Evolutionary conservation across 2,888 invertebrate genomes (phyloP), one percentile per base, ranked within the genome.

Genomic region (Nemapogon koenigi): DNA sequence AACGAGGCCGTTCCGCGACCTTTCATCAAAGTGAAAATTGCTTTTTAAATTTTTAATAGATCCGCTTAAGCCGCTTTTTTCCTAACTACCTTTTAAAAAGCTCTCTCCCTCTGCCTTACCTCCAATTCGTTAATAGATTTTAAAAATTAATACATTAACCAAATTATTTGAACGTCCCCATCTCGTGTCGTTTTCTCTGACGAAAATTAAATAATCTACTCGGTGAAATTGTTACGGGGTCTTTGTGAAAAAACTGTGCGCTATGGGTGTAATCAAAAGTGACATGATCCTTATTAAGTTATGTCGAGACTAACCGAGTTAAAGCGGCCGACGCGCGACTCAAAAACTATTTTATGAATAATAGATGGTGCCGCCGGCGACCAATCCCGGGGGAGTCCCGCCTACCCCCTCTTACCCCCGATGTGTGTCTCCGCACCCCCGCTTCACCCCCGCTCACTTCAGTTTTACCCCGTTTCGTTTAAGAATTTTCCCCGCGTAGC

Each of bases 321-420:
- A 75, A 59, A 57, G 58, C 65, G 66, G 64, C 63, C n/a, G 59
- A 65, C 63, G 72, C 62, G 72, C 69, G 71, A 72, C 72, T 78
- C 73, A 76, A 78, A 78, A 78, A 78, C 78, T 78, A 78, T 78
- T 76, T 75, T 75, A 75, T 78, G 78, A 76, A 78, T 78, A 76
- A 76, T 78, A 78, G 73, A 78, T 76, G 68, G 66, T 62, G 63
- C 64, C 58, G 60, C 55, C 55, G 60, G 65, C 69, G 72, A 59
- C 76, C 76, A 76, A 75, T 76, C 78, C 78, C 76, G 38, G 50
- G 76, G 73, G 75, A 68, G 67, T 63, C 55, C 62, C 66, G 69
- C 69, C 69, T 65, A 62, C 59, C 46, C 17, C 52, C 49, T 51
- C 25, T 53, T 50, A 51, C 52, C 52, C 53, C 50, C 54, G 3